Conservation (phyloP, 92 coral and sea anemone genomes). For the Palythoa heliodiscus region DNA sequence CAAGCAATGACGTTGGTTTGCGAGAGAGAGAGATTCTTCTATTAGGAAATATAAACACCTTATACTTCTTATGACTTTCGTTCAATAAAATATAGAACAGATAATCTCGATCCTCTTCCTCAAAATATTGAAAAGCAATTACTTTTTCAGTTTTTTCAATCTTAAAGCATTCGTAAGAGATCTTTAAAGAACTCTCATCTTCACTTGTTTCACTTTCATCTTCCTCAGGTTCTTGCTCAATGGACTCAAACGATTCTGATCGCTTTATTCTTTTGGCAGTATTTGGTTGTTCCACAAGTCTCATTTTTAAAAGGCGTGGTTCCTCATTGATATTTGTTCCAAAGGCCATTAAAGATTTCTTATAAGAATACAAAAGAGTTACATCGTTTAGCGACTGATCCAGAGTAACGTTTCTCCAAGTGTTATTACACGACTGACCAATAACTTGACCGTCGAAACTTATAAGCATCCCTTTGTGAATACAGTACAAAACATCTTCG, state of each 20-base stretch:
- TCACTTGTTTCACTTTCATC: neutral
- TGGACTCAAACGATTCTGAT: neutral
- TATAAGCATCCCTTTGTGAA: neutral
- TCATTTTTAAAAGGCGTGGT: neutral
- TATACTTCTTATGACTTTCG: neutral
- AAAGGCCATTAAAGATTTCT: neutral
- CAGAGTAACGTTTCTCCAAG: neutral
- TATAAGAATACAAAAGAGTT: neutral
- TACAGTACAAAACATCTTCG: neutral
- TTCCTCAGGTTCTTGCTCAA: too few species aligned
- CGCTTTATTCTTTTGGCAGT: neutral
- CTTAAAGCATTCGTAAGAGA: neutral
- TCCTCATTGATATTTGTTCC: neutral
- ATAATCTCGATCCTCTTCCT: too few species aligned
- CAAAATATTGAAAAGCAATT: neutral
- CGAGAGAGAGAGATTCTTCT: too few species aligned
- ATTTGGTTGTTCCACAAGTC: neutral
- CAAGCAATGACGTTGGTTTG: neutral
- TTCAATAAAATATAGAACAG: too few species aligned
- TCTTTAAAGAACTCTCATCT: neutral
- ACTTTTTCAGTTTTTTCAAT: neutral
- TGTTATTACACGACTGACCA: neutral
- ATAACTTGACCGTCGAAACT: neutral
- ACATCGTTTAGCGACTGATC: neutral
- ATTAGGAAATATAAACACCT: too few species aligned